Conservation (phyloP, 2,888 invertebrate species). For the Philopedon plagiatum region DNA sequence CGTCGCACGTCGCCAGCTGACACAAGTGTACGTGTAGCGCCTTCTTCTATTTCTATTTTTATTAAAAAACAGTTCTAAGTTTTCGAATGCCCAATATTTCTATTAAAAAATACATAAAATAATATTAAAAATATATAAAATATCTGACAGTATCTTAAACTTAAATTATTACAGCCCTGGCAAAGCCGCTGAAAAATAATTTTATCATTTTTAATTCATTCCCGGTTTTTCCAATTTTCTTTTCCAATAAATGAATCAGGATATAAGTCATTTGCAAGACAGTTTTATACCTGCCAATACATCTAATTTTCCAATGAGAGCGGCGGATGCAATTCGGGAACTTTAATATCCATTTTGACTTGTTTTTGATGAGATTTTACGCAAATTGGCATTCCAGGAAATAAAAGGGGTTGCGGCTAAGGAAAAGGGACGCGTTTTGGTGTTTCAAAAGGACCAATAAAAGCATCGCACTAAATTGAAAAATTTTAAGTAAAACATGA, state of each 20-base stretch:
- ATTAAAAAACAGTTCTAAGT: no score
- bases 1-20: no score
- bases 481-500: neutral
- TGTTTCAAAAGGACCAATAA: neutral
- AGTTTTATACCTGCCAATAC: constrained; percentile 58
- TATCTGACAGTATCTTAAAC: no score
- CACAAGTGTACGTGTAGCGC: no score
- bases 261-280: constrained; percentile 58
- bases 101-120: no score
- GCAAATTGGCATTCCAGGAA: constrained; percentile 42
- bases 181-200: neutral
- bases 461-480: neutral
- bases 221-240: constrained; percentile 12
- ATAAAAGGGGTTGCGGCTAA: constrained; percentile 31
- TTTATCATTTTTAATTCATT: neutral
- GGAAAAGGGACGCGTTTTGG: constrained; percentile 14
- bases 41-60: no score
- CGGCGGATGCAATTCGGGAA: constrained; percentile 54
- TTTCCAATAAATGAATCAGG: constrained; percentile 41
- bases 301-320: constrained; percentile 54
- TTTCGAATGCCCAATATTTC: no score
- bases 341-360: constrained; percentile 54
- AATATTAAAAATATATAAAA: no score
- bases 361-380: constrained; percentile 44
- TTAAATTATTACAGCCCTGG: no score